These are phyloP conservation scores for Drosophila mettleri DNA, from an alignment of 2,888 invertebrate species.

Conservation along the genomic window DNA sequence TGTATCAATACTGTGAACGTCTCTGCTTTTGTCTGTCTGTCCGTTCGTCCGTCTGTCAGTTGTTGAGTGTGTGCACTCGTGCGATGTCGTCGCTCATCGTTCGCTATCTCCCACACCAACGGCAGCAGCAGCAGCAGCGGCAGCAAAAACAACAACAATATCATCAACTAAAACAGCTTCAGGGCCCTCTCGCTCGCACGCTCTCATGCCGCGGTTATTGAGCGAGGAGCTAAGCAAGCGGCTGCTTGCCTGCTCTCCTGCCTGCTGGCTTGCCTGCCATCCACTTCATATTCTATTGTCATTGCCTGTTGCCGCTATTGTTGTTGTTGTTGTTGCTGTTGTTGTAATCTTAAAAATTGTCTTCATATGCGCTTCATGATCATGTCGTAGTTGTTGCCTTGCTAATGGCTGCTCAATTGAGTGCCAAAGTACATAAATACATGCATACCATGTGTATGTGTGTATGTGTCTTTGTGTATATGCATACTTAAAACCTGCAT, in stretches of 20 bases:
- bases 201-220: slow-evolving; percentile 44
- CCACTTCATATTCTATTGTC: slow-evolving; percentile 80
- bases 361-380: slow-evolving; percentile 61
- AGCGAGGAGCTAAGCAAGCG: slow-evolving; percentile 45
- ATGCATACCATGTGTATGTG: slow-evolving; percentile 1
- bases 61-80: slow-evolving; percentile 56
- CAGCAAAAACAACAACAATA: slow-evolving; percentile 31
- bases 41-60: slow-evolving; percentile 21
- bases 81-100: slow-evolving; percentile 58
- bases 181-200: slow-evolving; percentile 33
- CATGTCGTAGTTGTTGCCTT: slow-evolving; percentile 61
- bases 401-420: slow-evolving; percentile 79
- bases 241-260: slow-evolving; percentile 20
- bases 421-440: slow-evolving; percentile 72
- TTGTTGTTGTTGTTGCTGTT: slow-evolving; percentile 39
- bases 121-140: slow-evolving; percentile 19
- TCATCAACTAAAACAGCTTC: slow-evolving; percentile 41
- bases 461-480: background rate
- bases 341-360: slow-evolving; percentile 80
- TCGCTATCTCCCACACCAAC: slow-evolving; percentile 62
- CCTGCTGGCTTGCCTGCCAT: slow-evolving; percentile 16
- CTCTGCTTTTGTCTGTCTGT: slow-evolving; percentile 39
- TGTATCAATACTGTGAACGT: slow-evolving; percentile 56
- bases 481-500: background rate
- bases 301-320: slow-evolving; percentile 46